Conservation (phyloP, 2,113 vertebrate species). For the Thryonomys swinderianus region DNA sequence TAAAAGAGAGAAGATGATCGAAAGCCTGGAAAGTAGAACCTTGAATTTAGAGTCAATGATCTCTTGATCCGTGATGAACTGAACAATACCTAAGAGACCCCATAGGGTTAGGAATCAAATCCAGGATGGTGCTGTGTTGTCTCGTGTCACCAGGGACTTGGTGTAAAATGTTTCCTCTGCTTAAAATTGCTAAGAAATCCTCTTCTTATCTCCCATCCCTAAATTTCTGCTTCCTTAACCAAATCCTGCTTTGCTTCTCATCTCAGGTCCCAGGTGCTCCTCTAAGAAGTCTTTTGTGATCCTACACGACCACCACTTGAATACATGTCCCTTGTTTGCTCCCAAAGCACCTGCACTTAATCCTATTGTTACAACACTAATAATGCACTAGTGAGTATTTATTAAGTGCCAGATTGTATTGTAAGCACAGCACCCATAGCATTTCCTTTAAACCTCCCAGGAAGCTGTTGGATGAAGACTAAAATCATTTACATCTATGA, state of each 20-base stretch:
- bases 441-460: background rate
- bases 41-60: background rate
- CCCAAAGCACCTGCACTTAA: background rate
- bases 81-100: background rate
- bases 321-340: background rate
- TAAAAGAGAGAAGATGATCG: conserved; percentile 30
- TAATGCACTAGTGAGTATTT: background rate
- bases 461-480: background rate
- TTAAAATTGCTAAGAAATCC: background rate
- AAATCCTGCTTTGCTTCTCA: background rate
- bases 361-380: background rate
- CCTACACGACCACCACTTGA: background rate
- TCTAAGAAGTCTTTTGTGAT: background rate
- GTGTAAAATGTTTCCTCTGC: background rate
- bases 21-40: conserved; percentile 6
- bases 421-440: background rate
- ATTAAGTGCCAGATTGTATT: background rate
- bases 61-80: background rate
- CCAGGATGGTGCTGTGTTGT: too few species aligned
- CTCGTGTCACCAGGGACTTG: background rate
- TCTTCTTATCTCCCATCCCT: background rate
- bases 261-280: background rate
- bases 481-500: too few species aligned
- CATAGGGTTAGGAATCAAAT: background rate
- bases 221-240: background rate